phyloP scores from a whole-genome alignment of 2,113 vertebrate genomes.

The Phoxinus phoxinus region DNA sequence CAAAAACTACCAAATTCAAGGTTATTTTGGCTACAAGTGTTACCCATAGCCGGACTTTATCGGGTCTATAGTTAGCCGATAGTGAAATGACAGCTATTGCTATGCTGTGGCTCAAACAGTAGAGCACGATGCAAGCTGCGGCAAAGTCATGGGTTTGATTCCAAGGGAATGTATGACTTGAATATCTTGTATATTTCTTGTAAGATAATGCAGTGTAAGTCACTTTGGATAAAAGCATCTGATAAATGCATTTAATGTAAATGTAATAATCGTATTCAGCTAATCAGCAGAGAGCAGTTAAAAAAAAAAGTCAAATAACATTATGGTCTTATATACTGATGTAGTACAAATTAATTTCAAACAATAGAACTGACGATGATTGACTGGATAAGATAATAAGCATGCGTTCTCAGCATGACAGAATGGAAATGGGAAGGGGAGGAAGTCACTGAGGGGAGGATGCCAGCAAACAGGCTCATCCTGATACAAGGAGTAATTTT shows the following conservation, averaged over 20 bases:
- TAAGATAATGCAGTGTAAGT: neutral
- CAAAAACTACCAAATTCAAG: too few relatives aligned
- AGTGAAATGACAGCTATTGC: too few relatives aligned
- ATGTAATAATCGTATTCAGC: neutral
- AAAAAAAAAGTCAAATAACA: neutral
- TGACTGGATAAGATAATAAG: constrained; percentile 2
- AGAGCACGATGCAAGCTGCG: neutral
- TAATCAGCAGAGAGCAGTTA: neutral
- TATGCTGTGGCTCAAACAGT: neutral
- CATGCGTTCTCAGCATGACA: constrained; percentile 6
- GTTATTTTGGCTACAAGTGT: too few relatives aligned
- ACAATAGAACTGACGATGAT: neutral
- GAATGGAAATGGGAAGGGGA: neutral
- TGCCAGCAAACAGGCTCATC: constrained; percentile 4
- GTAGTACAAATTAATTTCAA: neutral
- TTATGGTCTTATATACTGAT: neutral
- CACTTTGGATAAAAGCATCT: neutral
- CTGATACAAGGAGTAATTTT: constrained; percentile 12
- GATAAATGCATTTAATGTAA: neutral
- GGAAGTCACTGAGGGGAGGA: neutral
- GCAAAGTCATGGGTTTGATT: neutral
- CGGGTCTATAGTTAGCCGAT: too few relatives aligned
- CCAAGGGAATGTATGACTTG: neutral
- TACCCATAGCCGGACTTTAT: too few relatives aligned
- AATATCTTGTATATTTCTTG: neutral